A percentile compares a stretch with the other conserved stretches of the same genome.
These are phyloP conservation scores for Percina caprodes DNA, from an alignment of 2,113 vertebrate species.

Conservation along the genomic window DNA sequence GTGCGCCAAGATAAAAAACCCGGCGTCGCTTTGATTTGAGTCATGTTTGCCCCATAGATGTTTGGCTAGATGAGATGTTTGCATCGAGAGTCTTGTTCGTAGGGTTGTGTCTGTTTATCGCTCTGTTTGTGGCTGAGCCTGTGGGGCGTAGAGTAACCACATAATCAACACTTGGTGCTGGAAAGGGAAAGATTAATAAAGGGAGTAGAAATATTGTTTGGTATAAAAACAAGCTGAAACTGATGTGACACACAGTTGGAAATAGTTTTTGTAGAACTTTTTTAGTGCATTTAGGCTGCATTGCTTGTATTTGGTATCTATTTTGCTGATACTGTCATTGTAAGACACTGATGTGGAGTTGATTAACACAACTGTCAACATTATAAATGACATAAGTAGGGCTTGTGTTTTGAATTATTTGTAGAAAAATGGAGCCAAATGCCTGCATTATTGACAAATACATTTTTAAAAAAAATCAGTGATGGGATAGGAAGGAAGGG, in stretches of 20 bases:
- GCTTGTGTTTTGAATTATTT: neutral
- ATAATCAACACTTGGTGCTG: slow-evolving; percentile 43
- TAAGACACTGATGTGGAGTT: neutral
- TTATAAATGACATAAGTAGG: neutral
- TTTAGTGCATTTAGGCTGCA: neutral
- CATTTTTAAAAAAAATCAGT: no score
- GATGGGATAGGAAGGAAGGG: no score
- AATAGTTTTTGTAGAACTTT: slow-evolving; percentile 6
- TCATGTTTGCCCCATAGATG: slow-evolving; percentile 65
- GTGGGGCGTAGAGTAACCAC: slow-evolving; percentile 16
- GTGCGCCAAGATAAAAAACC: slow-evolving; percentile 62
- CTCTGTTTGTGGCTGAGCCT: slow-evolving; percentile 48
- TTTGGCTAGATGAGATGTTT: slow-evolving; percentile 65
- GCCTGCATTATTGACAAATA: neutral
- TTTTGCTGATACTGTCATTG: neutral
- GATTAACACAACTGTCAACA: neutral
- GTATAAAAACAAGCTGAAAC: neutral
- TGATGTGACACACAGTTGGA: neutral
- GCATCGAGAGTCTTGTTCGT: slow-evolving; percentile 49
- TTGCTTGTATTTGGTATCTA: neutral
- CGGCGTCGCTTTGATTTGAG: slow-evolving; percentile 59
- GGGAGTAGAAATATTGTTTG: slow-evolving; percentile 18
- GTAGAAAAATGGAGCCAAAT: neutral
- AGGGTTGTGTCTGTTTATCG: slow-evolving; percentile 63
- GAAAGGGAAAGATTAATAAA: slow-evolving; percentile 50